These are phyloP conservation scores for Sebastes elongatus DNA, from an alignment of 2,797 vertebrate species.

Conservation along the genomic window DNA sequence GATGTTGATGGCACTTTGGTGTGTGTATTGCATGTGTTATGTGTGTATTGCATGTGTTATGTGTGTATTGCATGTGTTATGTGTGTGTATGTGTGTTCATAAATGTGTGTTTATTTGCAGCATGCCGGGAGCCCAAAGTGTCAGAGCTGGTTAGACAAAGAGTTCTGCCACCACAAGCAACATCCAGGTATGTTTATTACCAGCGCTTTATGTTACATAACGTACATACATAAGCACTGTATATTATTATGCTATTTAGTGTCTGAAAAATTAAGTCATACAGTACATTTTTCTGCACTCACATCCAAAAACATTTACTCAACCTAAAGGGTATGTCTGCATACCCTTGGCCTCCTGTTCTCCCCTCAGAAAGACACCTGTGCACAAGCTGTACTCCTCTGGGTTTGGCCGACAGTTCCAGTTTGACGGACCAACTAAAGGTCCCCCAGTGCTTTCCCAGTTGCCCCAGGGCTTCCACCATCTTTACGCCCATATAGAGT, in stretches of 20 bases:
- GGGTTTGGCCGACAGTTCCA: slow-evolving; percentile 76
- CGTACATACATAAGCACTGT: not conserved
- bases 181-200: slow-evolving; percentile 84
- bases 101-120: slow-evolving; percentile 74
- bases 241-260: not conserved
- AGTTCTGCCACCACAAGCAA: slow-evolving; percentile 88
- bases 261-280: not conserved
- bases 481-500: slow-evolving; percentile 93
- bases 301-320: not conserved
- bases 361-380: slow-evolving; percentile 89
- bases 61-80: not conserved
- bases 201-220: not conserved
- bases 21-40: not conserved
- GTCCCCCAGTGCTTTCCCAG: slow-evolving; percentile 79
- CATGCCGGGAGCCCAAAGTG: slow-evolving; percentile 95
- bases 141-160: slow-evolving; percentile 94
- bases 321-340: slow-evolving; percentile 56
- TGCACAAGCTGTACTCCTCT: slow-evolving; percentile 90
- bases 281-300: not conserved
- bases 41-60: not conserved
- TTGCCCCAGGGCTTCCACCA: slow-evolving; percentile 90
- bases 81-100: slow-evolving; percentile 3
- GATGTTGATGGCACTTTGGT: not conserved
- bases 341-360: not conserved
- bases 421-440: slow-evolving; percentile 83